Conservation (phyloP, 2,888 invertebrate species). For the Ypsolopha scabrella region DNA sequence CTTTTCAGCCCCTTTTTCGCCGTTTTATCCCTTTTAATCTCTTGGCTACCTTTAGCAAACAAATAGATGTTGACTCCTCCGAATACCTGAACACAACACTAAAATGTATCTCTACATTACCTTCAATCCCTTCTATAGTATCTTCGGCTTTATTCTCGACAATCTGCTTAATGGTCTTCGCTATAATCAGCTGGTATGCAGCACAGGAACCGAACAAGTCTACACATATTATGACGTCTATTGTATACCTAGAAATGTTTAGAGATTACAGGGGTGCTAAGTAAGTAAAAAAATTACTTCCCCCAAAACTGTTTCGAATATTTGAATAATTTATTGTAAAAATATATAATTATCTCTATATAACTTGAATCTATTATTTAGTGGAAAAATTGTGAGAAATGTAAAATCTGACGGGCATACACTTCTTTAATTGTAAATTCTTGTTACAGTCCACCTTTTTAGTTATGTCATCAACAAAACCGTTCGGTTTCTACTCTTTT, state of each 20-base stretch:
- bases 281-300: too few relatives aligned
- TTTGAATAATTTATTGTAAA: too few relatives aligned
- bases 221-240: constrained; percentile 33
- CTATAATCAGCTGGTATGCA: constrained; percentile 45
- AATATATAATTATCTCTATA: too few relatives aligned
- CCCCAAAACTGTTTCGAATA: too few relatives aligned
- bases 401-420: too few relatives aligned
- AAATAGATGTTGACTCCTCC: neutral
- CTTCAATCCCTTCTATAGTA: constrained; percentile 16
- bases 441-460: too few relatives aligned
- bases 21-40: neutral
- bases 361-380: too few relatives aligned
- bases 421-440: too few relatives aligned
- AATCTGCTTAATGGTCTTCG: constrained; percentile 44
- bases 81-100: neutral
- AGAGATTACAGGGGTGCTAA: neutral
- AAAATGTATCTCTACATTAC: constrained; percentile 12
- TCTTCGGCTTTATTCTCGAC: constrained; percentile 25
- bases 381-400: too few relatives aligned
- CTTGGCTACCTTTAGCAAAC: neutral
- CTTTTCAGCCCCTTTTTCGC: too few relatives aligned
- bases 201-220: constrained; percentile 48
- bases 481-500: too few relatives aligned
- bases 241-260: constrained; percentile 24
- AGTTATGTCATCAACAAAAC: too few relatives aligned